Evolutionary conservation across 2,113 vertebrate genomes (phyloP).

Genomic region (Callocephalon fimbriatum): DNA sequence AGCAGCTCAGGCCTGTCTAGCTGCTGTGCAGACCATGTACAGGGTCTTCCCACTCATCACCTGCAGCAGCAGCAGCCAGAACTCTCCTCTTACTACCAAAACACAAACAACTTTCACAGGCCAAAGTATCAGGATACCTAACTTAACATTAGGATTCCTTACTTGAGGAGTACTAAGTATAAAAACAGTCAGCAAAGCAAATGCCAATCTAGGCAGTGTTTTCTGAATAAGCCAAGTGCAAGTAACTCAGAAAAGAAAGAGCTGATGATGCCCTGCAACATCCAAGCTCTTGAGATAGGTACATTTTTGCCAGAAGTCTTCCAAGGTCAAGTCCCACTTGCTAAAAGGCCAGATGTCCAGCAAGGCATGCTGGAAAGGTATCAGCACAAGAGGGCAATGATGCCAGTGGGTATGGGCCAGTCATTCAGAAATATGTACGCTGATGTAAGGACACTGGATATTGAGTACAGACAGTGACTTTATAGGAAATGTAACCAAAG

Average conservation of each 20-base stretch:
- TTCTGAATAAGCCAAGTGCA: neutral
- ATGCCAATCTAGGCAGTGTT: neutral
- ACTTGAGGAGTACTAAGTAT: neutral
- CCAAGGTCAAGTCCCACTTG: neutral
- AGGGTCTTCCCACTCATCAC: neutral
- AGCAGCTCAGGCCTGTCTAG: neutral
- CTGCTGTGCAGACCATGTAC: fast-evolving
- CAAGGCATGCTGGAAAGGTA: neutral
- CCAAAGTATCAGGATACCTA: neutral
- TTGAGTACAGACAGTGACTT: neutral
- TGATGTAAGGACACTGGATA: neutral
- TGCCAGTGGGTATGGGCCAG: neutral
- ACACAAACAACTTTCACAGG: neutral
- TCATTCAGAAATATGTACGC: neutral
- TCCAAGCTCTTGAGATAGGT: neutral
- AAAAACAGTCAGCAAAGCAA: neutral
- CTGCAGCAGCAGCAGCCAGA: neutral
- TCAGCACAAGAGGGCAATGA: neutral
- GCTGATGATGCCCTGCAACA: neutral
- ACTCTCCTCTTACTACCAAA: neutral
- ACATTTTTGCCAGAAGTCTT: neutral
- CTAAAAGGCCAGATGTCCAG: neutral
- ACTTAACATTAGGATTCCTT: neutral
- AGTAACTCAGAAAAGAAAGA: neutral
- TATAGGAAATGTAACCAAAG: neutral